These are phyloP conservation scores for Heterodera schachtii DNA, from an alignment of 1,140 invertebrate genomes.

Conservation along the genomic window DNA sequence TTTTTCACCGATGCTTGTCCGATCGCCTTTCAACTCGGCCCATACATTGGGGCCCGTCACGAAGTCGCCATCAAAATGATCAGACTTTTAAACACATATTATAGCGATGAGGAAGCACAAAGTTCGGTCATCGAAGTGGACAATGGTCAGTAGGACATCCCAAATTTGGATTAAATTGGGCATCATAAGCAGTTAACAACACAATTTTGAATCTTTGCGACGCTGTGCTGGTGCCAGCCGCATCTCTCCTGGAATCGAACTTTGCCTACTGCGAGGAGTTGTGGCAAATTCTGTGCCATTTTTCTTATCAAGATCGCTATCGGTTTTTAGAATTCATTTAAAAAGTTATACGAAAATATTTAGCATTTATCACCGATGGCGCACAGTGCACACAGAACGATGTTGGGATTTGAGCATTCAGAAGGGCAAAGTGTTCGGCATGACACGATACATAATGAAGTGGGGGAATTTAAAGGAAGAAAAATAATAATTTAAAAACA, in stretches of 20 bases:
- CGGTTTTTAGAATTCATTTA: constrained; percentile 66
- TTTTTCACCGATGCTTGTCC: constrained; percentile 79
- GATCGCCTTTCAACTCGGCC: constrained; percentile 83
- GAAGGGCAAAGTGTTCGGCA: constrained; percentile 82
- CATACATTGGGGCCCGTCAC: constrained; percentile 83
- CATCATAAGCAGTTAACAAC: constrained; percentile 13
- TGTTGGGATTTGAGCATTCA: constrained; percentile 78
- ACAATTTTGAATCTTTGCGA: constrained; percentile 81
- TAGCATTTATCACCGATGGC: constrained; percentile 85
- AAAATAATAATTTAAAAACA: not conserved
- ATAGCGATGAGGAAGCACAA: constrained; percentile 69
- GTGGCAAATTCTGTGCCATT: constrained; percentile 86
- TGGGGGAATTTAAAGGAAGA: constrained; percentile 57
- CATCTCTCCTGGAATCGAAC: constrained; percentile 88
- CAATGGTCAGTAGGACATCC: not conserved
- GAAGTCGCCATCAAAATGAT: constrained; percentile 74
- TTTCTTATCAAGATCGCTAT: constrained; percentile 88
- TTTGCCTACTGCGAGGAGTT: constrained; percentile 93
- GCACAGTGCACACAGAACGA: constrained; percentile 83
- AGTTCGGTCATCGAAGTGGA: not conserved
- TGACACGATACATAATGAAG: constrained; percentile 95
- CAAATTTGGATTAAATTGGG: not conserved
- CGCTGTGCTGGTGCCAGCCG: constrained; percentile 81
- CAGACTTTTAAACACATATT: constrained; percentile 79
- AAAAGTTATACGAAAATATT: not conserved